Conservation (phyloP, 2,797 vertebrate species). For the Cirrhinus mrigala region DNA sequence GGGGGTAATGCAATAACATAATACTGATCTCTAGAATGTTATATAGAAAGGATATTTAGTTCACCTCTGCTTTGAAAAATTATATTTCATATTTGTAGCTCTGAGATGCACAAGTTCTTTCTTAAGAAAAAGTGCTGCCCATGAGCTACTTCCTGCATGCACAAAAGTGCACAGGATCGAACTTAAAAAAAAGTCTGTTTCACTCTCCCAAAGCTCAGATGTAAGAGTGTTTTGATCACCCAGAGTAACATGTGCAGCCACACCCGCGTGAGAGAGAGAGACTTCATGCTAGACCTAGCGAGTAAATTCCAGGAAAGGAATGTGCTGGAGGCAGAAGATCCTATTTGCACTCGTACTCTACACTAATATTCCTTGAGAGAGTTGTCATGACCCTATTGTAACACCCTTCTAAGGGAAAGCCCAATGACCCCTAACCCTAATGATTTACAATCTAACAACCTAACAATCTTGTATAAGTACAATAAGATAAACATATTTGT, state of each 20-base stretch:
- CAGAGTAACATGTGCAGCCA: background rate
- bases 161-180: background rate
- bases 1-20: background rate
- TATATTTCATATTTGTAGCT: background rate
- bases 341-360: background rate
- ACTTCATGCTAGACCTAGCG: constrained; percentile 6
- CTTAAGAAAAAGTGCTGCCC: background rate
- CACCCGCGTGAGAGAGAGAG: background rate
- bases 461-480: too few relatives aligned
- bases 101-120: background rate
- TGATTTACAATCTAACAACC: background rate
- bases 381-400: background rate
- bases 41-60: background rate
- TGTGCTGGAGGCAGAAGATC: constrained; percentile 37
- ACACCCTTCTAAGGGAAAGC: background rate
- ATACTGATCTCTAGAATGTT: background rate
- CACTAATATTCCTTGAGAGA: background rate
- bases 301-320: constrained; percentile 33
- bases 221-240: background rate
- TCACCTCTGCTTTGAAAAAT: background rate
- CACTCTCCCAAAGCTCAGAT: background rate
- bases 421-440: background rate
- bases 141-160: background rate
- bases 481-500: background rate
- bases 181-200: background rate